phyloP scores from a whole-genome alignment of 2,113 vertebrate species.

The Etheostoma cragini region DNA sequence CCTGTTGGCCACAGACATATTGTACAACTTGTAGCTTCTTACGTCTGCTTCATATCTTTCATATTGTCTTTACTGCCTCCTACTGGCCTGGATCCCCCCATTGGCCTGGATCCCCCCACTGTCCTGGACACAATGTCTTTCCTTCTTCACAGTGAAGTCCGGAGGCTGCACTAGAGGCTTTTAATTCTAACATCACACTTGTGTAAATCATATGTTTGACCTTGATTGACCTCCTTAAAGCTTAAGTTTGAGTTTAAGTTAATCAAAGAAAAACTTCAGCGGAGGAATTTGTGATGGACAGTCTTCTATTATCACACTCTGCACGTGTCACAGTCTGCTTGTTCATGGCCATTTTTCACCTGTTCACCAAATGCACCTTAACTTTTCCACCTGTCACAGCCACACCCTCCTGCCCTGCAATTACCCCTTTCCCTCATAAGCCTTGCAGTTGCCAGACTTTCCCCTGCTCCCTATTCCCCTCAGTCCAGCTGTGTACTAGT shows the following conservation, averaged over 20 bases:
- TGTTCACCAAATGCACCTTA: background rate
- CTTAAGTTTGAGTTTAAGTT: background rate
- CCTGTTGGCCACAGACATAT: too few species aligned
- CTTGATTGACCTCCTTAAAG: background rate
- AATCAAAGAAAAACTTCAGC: background rate
- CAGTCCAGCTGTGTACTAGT: background rate
- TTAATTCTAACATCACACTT: background rate
- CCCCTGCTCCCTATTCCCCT: background rate
- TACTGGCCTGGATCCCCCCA: too few species aligned
- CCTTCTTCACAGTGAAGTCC: background rate
- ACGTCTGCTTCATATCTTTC: too few species aligned
- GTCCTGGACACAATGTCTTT: background rate
- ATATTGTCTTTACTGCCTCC: too few species aligned
- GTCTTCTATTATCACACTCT: background rate
- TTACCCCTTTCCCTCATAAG: background rate
- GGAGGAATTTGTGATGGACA: background rate
- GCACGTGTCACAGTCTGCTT: background rate
- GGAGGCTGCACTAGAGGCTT: background rate
- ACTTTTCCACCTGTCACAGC: background rate
- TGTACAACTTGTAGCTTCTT: too few species aligned
- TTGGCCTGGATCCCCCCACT: too few species aligned
- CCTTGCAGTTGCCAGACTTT: background rate
- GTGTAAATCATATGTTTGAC: too few species aligned
- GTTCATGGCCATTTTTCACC: background rate
- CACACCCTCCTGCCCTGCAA: background rate